These are phyloP conservation scores for Nomada flava DNA, from an alignment of 2,888 invertebrate genomes.

Conservation along the genomic window DNA sequence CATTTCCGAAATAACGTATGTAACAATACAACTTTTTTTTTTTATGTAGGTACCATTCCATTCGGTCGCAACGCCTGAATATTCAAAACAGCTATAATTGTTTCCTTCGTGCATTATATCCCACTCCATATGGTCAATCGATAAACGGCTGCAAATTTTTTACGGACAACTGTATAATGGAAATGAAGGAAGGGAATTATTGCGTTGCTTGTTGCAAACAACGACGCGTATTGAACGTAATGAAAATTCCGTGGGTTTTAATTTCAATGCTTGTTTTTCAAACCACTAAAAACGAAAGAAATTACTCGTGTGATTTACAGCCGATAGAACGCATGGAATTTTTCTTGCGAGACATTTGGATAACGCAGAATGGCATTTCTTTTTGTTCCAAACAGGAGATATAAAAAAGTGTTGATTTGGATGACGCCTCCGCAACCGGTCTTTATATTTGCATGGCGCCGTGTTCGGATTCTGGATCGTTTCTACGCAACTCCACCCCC, in stretches of 20 bases:
- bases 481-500: constrained; percentile 13
- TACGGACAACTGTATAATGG: constrained; percentile 42
- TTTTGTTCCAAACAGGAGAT: constrained; percentile 7
- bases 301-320: background rate
- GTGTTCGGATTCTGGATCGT: constrained; percentile 25
- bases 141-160: constrained; percentile 51
- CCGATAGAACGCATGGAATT: background rate
- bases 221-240: background rate
- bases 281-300: background rate
- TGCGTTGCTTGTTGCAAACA: constrained; percentile 38
- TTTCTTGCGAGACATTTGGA: background rate
- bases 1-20: too few relatives aligned
- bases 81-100: background rate
- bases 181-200: constrained; percentile 17
- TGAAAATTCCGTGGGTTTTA: background rate
- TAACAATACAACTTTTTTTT: background rate
- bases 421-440: constrained; percentile 45
- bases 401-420: constrained; percentile 41
- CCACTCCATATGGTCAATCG: constrained; percentile 45
- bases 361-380: background rate
- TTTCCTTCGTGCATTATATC: background rate
- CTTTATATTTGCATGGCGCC: constrained; percentile 54
- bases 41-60: background rate
- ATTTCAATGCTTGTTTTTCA: background rate
- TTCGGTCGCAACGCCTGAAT: background rate